Evolutionary conservation across 2,113 vertebrate species (phyloP), one percentile per base, ranked within the genome.

Genomic region (Cichladusa arquata): DNA sequence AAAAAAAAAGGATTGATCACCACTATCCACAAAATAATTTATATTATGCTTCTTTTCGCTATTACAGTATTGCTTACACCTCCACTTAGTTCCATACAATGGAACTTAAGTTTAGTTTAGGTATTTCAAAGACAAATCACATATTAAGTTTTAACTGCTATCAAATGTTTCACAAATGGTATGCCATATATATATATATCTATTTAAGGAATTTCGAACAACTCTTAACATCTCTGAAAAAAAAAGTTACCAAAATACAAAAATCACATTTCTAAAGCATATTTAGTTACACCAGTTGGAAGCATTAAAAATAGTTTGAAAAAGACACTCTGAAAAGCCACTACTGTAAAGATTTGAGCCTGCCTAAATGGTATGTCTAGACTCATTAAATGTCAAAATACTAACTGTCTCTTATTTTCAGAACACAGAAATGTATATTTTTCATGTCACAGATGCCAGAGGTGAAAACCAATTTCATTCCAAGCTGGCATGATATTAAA

Each of bases 401-500:
- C 48, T 82, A 92, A 95, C 79, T 94, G 87, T 71, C 67, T 94
- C 80, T 87, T 95, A 88, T 92, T 94, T 91, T 93, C 79, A 93
- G 91, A 93, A 88, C 58, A 91, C 51, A 93, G 84, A 92, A 88
- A 88, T 96, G 94, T 97, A 88, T 96, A 96, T 97, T 96, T 96
- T 97, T 97, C 91, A 90, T 97, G 86, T 94, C 81, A 90, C 47
- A 79, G 77, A 94, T 88, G 87, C 95, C 89, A 95, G 96, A 92
- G 83, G 92, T 95, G 81, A 90, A 96, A 95, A 91, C 91, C 71
- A 93, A 91, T 94, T 94, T 94, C 94, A 93, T 95, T 94, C 89
- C 85, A 96, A 94, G 76, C 65, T 96, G 95, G 93, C 95, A 92
- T 90, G 81, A 88, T 96, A 96, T 96, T 93, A 96, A 94, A 97